These are phyloP conservation scores for Amazona vittata DNA, from an alignment of 2,113 vertebrate species.

Conservation along the genomic window DNA sequence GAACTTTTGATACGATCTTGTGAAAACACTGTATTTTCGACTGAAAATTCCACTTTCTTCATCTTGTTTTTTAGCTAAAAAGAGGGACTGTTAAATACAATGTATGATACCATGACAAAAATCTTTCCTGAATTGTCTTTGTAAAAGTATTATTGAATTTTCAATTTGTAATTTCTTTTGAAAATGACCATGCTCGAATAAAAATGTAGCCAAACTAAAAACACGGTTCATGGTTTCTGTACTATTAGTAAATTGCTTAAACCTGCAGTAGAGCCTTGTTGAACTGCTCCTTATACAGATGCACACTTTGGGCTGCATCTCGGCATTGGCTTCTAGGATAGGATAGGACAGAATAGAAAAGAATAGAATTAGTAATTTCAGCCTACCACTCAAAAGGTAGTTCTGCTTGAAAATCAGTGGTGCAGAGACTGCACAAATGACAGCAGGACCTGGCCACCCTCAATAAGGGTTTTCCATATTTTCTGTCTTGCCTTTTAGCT, in stretches of 20 bases:
- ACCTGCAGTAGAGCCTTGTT: not conserved
- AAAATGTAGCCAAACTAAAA: constrained; percentile 99
- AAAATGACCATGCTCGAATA: constrained; percentile 99
- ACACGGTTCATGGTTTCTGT: constrained; percentile 69
- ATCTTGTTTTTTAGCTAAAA: constrained; percentile 99
- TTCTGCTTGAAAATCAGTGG: not conserved
- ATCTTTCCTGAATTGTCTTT: constrained; percentile 99
- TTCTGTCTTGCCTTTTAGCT: not conserved
- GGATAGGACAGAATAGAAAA: not conserved
- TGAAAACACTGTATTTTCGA: constrained; percentile 99
- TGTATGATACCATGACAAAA: constrained; percentile 99
- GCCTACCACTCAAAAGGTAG: not conserved
- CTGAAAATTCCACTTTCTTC: constrained; percentile 99
- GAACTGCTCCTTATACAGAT: not conserved
- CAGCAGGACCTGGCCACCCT: not conserved
- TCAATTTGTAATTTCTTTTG: constrained; percentile 99
- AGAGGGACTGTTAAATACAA: constrained; percentile 99
- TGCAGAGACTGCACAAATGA: not conserved
- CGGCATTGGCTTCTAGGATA: not conserved
- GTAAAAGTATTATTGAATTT: constrained; percentile 99
- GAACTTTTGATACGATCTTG: constrained; percentile 99
- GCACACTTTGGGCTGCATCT: not conserved
- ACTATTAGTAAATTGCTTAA: constrained; percentile 47
- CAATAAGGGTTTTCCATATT: not conserved
- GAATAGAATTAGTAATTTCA: not conserved